Percentiles rank a stretch among this genome's conserved stretches.
Conservation (phyloP, 2,113 vertebrate species). For the Dicaeum eximium region DNA sequence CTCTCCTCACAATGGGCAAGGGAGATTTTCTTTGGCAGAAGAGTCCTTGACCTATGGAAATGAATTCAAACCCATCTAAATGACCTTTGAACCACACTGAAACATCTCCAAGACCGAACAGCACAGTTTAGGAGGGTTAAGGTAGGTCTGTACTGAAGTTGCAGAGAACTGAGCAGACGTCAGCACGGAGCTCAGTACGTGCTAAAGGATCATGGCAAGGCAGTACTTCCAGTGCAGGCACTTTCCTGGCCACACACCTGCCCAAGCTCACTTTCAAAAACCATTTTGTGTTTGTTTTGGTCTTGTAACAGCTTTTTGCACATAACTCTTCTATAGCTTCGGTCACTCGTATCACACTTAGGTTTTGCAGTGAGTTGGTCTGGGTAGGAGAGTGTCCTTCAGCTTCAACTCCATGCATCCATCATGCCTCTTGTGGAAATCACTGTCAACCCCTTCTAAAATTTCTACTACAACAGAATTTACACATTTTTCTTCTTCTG, state of each 20-base stretch:
- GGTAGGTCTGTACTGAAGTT: not conserved
- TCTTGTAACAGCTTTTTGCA: not conserved
- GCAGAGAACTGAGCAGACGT: not conserved
- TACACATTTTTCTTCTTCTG: not conserved
- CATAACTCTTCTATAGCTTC: not conserved
- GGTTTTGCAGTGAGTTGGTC: not conserved
- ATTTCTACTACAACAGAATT: not conserved
- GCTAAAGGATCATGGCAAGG: not conserved
- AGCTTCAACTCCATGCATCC: not conserved
- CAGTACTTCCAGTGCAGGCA: not conserved
- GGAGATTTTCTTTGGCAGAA: not conserved
- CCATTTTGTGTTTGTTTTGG: not conserved
- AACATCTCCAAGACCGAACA: not conserved
- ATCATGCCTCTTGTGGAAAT: not conserved
- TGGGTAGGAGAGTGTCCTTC: not conserved
- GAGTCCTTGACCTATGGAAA: not conserved
- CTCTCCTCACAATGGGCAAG: not conserved
- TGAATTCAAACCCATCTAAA: not conserved
- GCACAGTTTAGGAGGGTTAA: not conserved
- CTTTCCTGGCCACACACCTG: not conserved
- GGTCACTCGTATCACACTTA: rapidly evolving
- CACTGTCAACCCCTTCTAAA: not conserved
- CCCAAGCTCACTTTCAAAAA: not conserved
- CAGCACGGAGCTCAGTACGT: not conserved
- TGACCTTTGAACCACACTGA: not conserved